Percentiles rank a stretch among this genome's conserved stretches.
phyloP scores from a whole-genome alignment of 2,113 vertebrate species.

The Leuciscus idus region DNA sequence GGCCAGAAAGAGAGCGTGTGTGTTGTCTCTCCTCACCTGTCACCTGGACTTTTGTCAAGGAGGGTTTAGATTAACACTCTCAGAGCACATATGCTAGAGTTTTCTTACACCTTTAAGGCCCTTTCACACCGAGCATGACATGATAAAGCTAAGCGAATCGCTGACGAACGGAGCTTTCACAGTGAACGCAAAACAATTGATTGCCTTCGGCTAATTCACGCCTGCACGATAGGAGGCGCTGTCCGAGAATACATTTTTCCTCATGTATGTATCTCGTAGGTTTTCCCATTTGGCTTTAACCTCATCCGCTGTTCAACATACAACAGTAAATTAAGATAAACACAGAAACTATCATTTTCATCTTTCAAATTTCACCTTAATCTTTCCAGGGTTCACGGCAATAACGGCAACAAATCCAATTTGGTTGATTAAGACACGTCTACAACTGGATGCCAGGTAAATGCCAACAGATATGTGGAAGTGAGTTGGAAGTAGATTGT shows the following conservation, averaged over 20 bases:
- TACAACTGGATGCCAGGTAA: constrained; percentile 97
- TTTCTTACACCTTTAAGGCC: background rate
- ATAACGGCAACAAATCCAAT: constrained; percentile 98
- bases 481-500: background rate
- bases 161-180: no score
- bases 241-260: no score
- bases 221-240: no score
- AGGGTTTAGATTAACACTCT: background rate
- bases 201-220: no score
- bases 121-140: no score
- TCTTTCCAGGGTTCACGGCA: constrained; percentile 91
- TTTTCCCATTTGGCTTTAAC: no score
- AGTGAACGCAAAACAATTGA: no score
- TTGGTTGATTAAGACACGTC: constrained; percentile 96
- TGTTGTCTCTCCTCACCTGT: background rate
- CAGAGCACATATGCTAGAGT: background rate
- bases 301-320: no score
- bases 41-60: background rate
- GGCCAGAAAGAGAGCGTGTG: background rate
- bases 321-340: no score
- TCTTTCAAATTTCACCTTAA: constrained; percentile 42
- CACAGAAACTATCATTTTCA: no score
- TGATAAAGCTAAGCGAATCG: no score
- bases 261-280: no score
- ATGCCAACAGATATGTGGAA: background rate